Percentiles rank a stretch among this genome's conserved stretches.
These are phyloP conservation scores for Cyprinodon brontotheroides DNA, from an alignment of 2,113 vertebrate species.

Conservation along the genomic window DNA sequence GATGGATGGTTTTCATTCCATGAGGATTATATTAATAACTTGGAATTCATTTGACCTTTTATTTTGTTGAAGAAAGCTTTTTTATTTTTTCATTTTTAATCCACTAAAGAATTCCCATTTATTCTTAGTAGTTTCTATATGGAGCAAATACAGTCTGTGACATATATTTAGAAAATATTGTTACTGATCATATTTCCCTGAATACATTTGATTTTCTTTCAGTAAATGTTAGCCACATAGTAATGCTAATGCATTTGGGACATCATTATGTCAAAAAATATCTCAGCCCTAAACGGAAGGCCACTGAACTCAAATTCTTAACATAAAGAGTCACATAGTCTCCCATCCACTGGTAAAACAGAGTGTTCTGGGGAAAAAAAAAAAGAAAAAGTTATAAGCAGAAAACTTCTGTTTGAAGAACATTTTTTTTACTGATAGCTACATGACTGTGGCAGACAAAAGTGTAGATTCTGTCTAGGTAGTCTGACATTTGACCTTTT, in stretches of 20 bases:
- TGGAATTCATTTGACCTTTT: neutral
- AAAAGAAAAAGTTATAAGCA: constrained; percentile 34
- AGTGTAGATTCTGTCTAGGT: constrained; percentile 16
- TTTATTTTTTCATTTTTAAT: neutral
- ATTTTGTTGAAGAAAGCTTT: neutral
- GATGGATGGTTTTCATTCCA: neutral
- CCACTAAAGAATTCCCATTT: neutral
- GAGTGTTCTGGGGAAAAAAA: constrained; percentile 46
- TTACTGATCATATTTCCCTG: neutral
- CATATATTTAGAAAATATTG: neutral
- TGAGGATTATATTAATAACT: neutral
- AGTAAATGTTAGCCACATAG: neutral
- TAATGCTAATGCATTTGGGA: neutral
- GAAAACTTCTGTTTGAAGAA: constrained; percentile 5
- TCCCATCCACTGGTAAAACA: constrained; percentile 43
- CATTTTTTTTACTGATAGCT: neutral
- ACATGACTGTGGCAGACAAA: constrained; percentile 1
- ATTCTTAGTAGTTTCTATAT: neutral
- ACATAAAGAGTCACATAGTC: constrained; percentile 24
- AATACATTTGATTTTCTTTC: neutral
- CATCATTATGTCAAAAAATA: constrained; percentile 1
- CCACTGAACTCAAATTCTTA: constrained; percentile 41
- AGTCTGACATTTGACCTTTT: constrained; percentile 35
- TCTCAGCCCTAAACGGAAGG: constrained; percentile 19
- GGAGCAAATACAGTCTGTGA: neutral